Percentiles rank a stretch among this genome's conserved stretches.
Evolutionary conservation across 2,888 invertebrate genomes (phyloP).

Genomic region (Sarcophaga variegata): DNA sequence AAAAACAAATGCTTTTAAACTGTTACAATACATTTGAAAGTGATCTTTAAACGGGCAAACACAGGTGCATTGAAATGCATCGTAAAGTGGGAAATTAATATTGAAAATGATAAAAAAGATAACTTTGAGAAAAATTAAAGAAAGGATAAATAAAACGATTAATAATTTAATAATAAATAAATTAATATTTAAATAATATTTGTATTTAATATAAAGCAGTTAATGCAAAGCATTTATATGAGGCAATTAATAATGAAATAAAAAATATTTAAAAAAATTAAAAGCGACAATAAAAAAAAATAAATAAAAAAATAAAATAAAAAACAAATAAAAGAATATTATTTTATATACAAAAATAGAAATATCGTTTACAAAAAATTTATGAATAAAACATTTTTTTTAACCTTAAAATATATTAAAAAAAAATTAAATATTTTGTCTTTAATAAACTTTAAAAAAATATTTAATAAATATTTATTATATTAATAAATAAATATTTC

Average conservation of each 20-base stretch:
- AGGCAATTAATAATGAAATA: neutral
- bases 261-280: neutral
- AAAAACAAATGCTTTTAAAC: constrained; percentile 30
- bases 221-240: neutral
- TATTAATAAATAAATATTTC: neutral
- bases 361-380: too few species aligned
- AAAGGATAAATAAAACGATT: constrained; percentile 1
- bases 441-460: too few species aligned
- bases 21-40: constrained; percentile 39
- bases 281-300: neutral
- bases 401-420: neutral
- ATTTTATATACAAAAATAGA: neutral
- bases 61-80: constrained; percentile 27
- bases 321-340: neutral
- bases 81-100: neutral
- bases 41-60: neutral
- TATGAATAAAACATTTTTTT: neutral
- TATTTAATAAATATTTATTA: too few species aligned
- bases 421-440: neutral
- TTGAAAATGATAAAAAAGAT: neutral
- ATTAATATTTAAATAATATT: neutral
- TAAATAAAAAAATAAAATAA: neutral
- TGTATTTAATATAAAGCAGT: neutral
- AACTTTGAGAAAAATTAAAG: neutral
- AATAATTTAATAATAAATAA: constrained; percentile 1